Conservation (phyloP, 2,113 vertebrate genomes). For the Podocnemis expansa region DNA sequence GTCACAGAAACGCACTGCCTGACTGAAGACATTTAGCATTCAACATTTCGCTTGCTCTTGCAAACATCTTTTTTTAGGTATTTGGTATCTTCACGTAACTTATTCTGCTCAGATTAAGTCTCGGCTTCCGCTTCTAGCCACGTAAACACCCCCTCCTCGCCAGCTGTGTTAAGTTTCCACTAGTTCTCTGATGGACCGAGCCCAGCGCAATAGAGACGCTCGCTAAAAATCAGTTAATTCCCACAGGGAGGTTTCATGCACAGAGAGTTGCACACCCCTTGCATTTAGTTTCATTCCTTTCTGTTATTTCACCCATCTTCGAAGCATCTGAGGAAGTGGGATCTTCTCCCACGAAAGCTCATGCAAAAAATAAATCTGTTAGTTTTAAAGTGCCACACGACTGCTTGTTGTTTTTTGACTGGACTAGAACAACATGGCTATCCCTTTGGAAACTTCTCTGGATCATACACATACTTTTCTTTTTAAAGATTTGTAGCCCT, state of each 20-base stretch:
- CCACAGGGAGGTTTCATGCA: not conserved
- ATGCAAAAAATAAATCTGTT: no score
- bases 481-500: not conserved
- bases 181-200: not conserved
- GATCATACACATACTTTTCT: not conserved
- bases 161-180: not conserved
- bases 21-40: not conserved
- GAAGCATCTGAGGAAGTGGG: no score
- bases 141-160: not conserved
- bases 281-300: no score
- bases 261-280: not conserved
- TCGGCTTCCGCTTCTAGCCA: not conserved
- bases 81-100: not conserved
- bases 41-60: not conserved
- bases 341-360: no score
- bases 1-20: not conserved
- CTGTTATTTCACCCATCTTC: no score
- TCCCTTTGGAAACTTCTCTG: no score
- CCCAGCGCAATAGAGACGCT: not conserved
- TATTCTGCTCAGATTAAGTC: not conserved
- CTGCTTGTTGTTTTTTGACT: no score
- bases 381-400: no score
- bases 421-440: no score
- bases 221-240: not conserved
- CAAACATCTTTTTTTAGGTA: not conserved